Base-by-base conservation (phyloP, 2,888 invertebrate species). In the Acrobeloides nanus region DNA sequence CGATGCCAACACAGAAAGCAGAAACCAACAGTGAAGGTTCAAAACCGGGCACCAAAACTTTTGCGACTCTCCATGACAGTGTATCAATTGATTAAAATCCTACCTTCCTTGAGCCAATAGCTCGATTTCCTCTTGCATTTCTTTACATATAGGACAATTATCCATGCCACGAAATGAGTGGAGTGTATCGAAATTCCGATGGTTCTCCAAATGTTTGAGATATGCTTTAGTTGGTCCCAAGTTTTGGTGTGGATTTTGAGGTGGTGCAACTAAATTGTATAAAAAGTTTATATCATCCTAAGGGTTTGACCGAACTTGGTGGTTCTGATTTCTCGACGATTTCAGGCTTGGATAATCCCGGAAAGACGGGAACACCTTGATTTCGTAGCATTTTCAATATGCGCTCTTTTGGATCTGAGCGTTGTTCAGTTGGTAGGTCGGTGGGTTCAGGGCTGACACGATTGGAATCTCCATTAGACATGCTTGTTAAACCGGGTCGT, bases 111-210 rank as follows among this genome's bases (percentile, higher is more conserved):
- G n/a, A n/a, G n/a, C 42, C 44, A 42, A n/a, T 6, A 20, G 18
- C 2, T 45, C 53, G 15, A 51, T 55, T 25, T 51, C 51, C 23
- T 21, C 29, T 32, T 55, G 51, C 52, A 51, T 51, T 24, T 53
- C 38, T 18, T 51, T 53, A 34, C 51, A 51, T 23, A 51, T 29
- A 8, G 45, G 38, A 23, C 51, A 51, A 27, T 51, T 46, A 33
- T 52, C 51, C 20, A 35, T 35, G 15, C 44, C 37, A n/a, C 53
- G 43, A 24, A 53, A 53, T 7, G 33, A 34, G 5, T 45, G 21
- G 1, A 51, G 5, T 1, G 51, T 51, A 39, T 51, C 51, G 24
- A 27, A 51, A 26, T 51, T 51, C n/a, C 52, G 51, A 48, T 51
- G 51, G 31, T 51, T 51, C 33, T 51, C 46, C 38, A 51, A 34